Percentiles rank a stretch among this genome's conserved stretches.
Evolutionary conservation across 2,888 invertebrate species (phyloP).

Genomic region (Blera fallax): DNA sequence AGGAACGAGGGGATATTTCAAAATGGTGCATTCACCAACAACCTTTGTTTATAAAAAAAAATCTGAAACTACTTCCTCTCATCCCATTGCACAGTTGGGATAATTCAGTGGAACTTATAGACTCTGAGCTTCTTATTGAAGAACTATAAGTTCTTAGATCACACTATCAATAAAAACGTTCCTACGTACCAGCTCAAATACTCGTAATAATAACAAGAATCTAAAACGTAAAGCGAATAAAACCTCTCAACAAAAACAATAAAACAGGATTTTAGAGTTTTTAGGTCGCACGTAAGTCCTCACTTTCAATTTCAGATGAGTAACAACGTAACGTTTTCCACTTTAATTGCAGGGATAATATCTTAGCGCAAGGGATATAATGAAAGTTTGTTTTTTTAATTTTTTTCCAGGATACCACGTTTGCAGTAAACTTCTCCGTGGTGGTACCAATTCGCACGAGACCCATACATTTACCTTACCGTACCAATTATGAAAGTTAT

Average conservation of each 20-base stretch:
- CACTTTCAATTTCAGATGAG: background rate
- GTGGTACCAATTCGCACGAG: constrained; percentile 50
- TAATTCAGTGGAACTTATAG: too few species aligned
- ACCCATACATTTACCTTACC: constrained; percentile 24
- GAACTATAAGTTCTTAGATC: too few species aligned
- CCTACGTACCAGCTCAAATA: too few species aligned
- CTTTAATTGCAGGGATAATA: constrained; percentile 12
- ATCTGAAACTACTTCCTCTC: too few species aligned
- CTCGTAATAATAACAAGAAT: too few species aligned
- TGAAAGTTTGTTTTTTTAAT: background rate
- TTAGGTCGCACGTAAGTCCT: background rate
- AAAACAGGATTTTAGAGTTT: background rate
- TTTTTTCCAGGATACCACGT: background rate
- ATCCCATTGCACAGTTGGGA: too few species aligned
- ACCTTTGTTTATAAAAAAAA: too few species aligned
- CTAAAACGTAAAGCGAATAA: background rate
- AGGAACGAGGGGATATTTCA: too few species aligned
- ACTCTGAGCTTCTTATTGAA: too few species aligned
- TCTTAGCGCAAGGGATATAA: background rate
- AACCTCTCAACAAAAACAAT: background rate
- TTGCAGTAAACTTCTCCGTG: background rate
- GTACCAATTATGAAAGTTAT: constrained; percentile 64
- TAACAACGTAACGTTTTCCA: background rate
- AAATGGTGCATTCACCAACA: too few species aligned
- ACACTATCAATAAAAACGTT: too few species aligned